Evolutionary conservation across 2,888 invertebrate genomes (phyloP).

Genomic region (Poecilobothrus nobilitatus): DNA sequence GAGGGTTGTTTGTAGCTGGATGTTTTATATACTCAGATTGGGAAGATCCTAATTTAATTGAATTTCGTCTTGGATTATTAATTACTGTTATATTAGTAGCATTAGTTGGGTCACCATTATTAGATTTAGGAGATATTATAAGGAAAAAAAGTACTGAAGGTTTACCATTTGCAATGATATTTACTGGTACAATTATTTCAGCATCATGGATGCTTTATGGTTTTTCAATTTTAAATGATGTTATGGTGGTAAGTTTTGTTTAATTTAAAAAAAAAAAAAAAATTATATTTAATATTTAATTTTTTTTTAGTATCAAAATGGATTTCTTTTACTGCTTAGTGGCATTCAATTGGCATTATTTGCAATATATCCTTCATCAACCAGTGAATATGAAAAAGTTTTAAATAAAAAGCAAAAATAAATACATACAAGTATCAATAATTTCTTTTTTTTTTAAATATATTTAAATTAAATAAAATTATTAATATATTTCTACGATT

Average conservation of each 20-base stretch:
- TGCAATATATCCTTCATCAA: conserved; percentile 53
- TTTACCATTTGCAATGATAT: conserved; percentile 80
- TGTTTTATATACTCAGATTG: conserved; percentile 55
- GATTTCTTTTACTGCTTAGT: conserved; percentile 54
- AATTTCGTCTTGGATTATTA: conserved; percentile 61
- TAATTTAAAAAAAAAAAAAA: neutral
- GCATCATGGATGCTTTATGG: conserved; percentile 39
- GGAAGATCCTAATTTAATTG: conserved; percentile 57
- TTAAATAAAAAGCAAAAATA: neutral
- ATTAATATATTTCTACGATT: too few species aligned
- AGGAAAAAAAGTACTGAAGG: conserved; percentile 72
- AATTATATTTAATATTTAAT: neutral
- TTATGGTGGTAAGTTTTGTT: conserved; percentile 33
- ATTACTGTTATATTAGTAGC: conserved; percentile 51
- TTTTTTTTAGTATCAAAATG: conserved; percentile 59
- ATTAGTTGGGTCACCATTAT: conserved; percentile 63
- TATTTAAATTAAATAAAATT: too few species aligned
- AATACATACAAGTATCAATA: neutral
- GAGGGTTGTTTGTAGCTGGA: conserved; percentile 49
- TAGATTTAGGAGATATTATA: conserved; percentile 65
- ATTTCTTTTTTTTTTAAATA: too few species aligned
- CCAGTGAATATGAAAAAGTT: neutral
- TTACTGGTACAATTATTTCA: conserved; percentile 68
- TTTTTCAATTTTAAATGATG: conserved; percentile 35
- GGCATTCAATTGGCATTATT: conserved; percentile 58